Percentiles rank a stretch among this genome's conserved stretches.
These are phyloP conservation scores for Leptoteleia sp. DNA, from an alignment of 1,140 invertebrate genomes.

Conservation along the genomic window DNA sequence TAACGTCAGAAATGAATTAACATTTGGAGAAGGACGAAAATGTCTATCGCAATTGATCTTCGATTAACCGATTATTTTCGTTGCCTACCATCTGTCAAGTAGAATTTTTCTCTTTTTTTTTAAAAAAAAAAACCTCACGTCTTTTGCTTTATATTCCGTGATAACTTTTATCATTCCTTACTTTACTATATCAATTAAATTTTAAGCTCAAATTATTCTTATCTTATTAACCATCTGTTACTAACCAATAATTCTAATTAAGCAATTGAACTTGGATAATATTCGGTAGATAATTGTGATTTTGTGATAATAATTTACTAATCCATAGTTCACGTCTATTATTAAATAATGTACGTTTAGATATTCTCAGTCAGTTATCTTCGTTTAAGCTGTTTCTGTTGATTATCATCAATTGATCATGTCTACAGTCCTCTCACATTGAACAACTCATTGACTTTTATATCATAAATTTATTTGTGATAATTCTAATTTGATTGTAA, in stretches of 20 bases:
- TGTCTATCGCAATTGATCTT: slow-evolving; percentile 3
- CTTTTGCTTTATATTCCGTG: too few relatives aligned
- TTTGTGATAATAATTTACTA: neutral
- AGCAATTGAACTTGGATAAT: neutral
- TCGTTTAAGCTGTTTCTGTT: neutral
- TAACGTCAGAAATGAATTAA: slow-evolving; percentile 18
- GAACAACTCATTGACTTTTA: neutral
- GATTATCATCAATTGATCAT: neutral
- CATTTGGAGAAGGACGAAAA: slow-evolving; percentile 3
- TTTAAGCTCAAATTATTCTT: neutral
- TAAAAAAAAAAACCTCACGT: too few relatives aligned
- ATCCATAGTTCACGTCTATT: too few relatives aligned
- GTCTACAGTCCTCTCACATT: neutral
- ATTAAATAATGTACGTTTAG: neutral
- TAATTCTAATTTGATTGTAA: neutral
- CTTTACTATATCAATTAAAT: neutral
- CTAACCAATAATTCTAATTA: neutral
- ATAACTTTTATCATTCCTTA: neutral
- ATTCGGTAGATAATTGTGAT: neutral
- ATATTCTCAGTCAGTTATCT: neutral
- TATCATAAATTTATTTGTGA: neutral
- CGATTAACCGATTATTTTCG: neutral
- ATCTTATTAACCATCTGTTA: neutral
- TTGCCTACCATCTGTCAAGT: neutral
- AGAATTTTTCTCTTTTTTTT: neutral